Base-by-base conservation (phyloP, 2,113 vertebrate species). In the Isichthys henryi region DNA sequence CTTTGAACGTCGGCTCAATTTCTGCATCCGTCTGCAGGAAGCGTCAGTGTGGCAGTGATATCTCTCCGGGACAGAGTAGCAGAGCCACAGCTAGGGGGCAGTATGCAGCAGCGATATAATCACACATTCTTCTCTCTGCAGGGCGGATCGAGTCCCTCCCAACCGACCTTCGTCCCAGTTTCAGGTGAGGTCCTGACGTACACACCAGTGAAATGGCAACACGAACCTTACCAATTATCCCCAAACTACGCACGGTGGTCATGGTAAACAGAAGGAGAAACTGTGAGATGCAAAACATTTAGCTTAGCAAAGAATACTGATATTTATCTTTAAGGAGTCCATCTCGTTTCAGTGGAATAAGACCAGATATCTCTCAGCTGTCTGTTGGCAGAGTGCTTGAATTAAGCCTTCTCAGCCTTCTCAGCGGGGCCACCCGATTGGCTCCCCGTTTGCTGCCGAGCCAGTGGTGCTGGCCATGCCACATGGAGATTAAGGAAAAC, bases 111-210 rank as follows among this genome's bases (percentile, higher is more conserved):
- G 45, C 2, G 43, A 35, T 23, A 43, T 48, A 83, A 83, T 83
- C 6, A 83, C 17, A 39, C 9, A 88, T 83, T 82, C 4, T 48
- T 84, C 92, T 74, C 92, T 46, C 90, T 94, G 70, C 95, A 99
- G 98, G 96, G 96, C 82, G 95, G 94, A 23, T 92, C 89, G 8
- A 89, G 92, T 87, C 56, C 93, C 2, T 74, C 92, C 0, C 96
- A 94, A 92, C 52, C 96, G 6, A 91, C 96, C 0, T 96, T 96
- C 89, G 92, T 94, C 90, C 96, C 95, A 84, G 92, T 96, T 92
- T 92, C 97, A 95, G 97, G 98, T 99, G 93, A 97, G 96, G 90
- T 35, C 23, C 52, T 31, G 46, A 48, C 19, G 21, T n/a, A 10
- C 31, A 43, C 31, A 46, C 80, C 19, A 10, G 39, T 23, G 80